Conservation (phyloP, 1,140 invertebrate species). For the Scaptodrosophila lebanonensis region DNA sequence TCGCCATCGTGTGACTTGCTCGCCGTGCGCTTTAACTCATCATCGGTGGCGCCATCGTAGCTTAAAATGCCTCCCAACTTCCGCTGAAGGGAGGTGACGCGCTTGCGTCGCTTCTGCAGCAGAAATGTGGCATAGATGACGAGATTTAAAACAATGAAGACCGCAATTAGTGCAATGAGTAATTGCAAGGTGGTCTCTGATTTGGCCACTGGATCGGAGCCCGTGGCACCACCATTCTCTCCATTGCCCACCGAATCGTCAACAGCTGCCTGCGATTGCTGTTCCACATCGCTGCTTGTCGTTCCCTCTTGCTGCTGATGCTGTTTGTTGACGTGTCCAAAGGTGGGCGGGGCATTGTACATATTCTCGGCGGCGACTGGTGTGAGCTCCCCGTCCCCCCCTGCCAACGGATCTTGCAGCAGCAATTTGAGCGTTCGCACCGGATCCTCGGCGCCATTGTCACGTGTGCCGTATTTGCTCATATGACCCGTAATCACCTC, state of each 20-base stretch:
- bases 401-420: conserved; percentile 45
- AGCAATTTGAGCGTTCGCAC: conserved; percentile 64
- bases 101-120: conserved; percentile 57
- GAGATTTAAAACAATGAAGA: conserved; percentile 90
- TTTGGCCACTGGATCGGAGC: conserved; percentile 52
- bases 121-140: conserved; percentile 66
- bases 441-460: conserved; percentile 66
- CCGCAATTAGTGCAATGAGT: conserved; percentile 86
- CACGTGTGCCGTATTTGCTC: conserved; percentile 66
- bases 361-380: conserved; percentile 64
- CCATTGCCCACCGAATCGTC: conserved; percentile 6
- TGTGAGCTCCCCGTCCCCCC: conserved; percentile 33
- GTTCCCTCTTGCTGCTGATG: conserved; percentile 3
- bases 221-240: conserved; percentile 1
- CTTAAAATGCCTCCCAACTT: conserved; percentile 67
- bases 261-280: conserved; percentile 20
- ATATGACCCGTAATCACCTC: conserved; percentile 75
- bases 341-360: conserved; percentile 76
- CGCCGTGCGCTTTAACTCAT: conserved; percentile 69
- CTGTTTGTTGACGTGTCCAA: conserved; percentile 50
- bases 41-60: conserved; percentile 74
- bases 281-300: background rate
- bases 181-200: conserved; percentile 82
- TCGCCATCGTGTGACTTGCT: conserved; percentile 70
- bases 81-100: conserved; percentile 38